phyloP scores from a whole-genome alignment of 2,113 vertebrate species.

The Stomatorhinus ivindoensis region DNA sequence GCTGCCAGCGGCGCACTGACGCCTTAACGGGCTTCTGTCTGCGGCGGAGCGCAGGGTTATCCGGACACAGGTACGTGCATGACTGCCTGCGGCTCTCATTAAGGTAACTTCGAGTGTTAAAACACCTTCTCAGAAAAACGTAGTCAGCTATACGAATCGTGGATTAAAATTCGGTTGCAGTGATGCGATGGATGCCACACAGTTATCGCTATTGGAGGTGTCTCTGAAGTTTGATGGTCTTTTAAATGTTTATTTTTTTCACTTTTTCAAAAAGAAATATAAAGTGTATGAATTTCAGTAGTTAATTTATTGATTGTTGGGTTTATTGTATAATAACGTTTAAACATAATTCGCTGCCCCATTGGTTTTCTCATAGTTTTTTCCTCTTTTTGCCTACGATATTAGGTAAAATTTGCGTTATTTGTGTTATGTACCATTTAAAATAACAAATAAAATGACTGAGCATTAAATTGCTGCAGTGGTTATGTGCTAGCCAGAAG shows the following conservation, averaged over 20 bases:
- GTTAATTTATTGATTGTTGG: background rate
- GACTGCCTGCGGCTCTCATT: background rate
- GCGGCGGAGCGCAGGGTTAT: background rate
- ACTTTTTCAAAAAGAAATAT: background rate
- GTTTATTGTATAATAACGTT: background rate
- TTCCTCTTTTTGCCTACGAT: background rate
- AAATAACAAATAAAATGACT: background rate
- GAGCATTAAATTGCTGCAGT: background rate
- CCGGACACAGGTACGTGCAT: background rate
- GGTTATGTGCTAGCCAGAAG: background rate
- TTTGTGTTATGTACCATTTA: background rate
- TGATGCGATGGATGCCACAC: background rate
- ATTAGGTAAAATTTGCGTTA: background rate
- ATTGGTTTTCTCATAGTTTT: background rate
- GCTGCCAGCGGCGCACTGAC: background rate
- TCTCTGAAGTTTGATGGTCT: background rate
- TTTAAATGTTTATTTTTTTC: background rate
- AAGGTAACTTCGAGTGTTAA: background rate
- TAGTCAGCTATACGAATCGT: background rate
- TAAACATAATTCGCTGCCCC: background rate
- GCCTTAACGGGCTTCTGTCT: background rate
- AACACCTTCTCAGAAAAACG: background rate
- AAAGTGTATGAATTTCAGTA: background rate
- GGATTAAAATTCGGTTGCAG: background rate
- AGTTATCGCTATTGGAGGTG: background rate